Conservation (phyloP, 1,140 invertebrate genomes). For the Drosophila melanica region DNA sequence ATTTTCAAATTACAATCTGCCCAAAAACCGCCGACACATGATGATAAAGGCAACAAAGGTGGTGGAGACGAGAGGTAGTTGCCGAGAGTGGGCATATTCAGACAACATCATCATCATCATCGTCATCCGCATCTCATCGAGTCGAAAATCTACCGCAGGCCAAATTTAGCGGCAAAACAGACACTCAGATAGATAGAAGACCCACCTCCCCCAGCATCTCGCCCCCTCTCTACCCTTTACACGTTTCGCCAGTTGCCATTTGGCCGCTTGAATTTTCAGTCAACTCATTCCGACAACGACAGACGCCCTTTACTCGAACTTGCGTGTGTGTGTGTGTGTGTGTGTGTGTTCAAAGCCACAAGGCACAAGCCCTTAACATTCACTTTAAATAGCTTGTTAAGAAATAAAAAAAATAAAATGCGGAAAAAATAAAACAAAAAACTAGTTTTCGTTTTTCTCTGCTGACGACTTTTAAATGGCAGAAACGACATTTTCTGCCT, state of each 20-base stretch:
- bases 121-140: constrained; percentile 14
- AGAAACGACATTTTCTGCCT: constrained; percentile 69
- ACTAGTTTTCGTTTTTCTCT: constrained; percentile 73
- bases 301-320: constrained; percentile 38
- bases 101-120: not conserved
- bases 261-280: constrained; percentile 32
- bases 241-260: constrained; percentile 23
- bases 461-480: constrained; percentile 64
- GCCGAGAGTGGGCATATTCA: constrained; percentile 2
- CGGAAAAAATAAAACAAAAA: constrained; percentile 32
- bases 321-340: constrained; percentile 18
- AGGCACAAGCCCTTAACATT: constrained; percentile 73
- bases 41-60: constrained; percentile 1
- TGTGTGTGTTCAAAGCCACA: constrained; percentile 33
- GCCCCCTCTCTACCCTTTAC: not conserved
- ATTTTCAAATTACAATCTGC: constrained; percentile 43
- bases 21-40: constrained; percentile 33
- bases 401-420: constrained; percentile 8
- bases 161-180: constrained; percentile 9
- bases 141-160: constrained; percentile 12
- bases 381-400: constrained; percentile 73
- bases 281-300: constrained; percentile 27
- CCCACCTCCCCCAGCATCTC: not conserved
- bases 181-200: constrained; percentile 6
- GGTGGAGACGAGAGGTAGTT: not conserved